Conservation (phyloP, 2,113 vertebrate genomes). For the Meleagris gallopavo region DNA sequence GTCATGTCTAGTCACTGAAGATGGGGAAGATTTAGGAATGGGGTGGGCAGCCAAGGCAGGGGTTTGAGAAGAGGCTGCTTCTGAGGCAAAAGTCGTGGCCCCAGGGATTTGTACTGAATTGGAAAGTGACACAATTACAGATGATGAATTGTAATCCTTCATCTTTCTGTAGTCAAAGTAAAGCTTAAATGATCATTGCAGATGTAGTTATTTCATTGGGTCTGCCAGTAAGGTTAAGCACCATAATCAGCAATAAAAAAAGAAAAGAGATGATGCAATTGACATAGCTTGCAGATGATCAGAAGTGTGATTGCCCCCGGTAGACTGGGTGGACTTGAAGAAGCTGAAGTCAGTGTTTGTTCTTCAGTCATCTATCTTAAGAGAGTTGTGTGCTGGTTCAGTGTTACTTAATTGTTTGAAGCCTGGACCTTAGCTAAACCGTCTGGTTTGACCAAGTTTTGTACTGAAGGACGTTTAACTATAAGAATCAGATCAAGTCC, state of each 20-base stretch:
- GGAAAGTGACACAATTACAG: background rate
- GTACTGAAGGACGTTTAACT: background rate
- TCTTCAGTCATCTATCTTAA: background rate
- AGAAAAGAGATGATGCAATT: background rate
- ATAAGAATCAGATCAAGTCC: background rate
- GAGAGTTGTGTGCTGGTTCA: background rate
- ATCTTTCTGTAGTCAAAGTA: background rate
- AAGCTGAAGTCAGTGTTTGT: background rate
- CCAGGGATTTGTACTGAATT: background rate
- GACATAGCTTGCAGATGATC: background rate
- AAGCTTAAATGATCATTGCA: background rate
- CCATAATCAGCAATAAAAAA: background rate
- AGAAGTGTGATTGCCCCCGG: accelerated
- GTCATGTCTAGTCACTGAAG: background rate
- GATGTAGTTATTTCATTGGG: background rate
- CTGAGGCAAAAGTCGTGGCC: background rate
- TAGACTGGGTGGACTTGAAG: too few relatives aligned
- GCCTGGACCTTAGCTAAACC: background rate
- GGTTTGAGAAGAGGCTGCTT: background rate
- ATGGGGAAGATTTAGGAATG: background rate
- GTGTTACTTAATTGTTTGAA: background rate
- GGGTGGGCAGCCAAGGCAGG: background rate
- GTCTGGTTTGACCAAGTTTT: background rate
- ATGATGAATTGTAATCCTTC: background rate
- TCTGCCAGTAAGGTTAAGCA: background rate